A percentile compares a stretch with the other conserved stretches of the same genome.
Conservation (phyloP, 2,113 vertebrate genomes). For the Hiodon alosoides region DNA sequence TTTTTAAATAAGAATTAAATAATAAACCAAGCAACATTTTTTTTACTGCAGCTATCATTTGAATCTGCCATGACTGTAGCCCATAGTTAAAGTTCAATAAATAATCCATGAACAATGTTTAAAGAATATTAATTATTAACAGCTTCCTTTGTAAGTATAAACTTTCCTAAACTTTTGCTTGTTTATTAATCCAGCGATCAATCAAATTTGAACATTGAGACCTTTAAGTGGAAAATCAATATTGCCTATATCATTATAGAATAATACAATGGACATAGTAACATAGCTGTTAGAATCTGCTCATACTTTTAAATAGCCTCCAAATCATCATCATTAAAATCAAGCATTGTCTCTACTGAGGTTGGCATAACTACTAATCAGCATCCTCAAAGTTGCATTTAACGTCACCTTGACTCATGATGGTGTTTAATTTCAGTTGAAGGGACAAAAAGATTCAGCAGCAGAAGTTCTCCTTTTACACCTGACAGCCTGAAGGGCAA, state of each 20-base stretch:
- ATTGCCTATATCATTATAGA: background rate
- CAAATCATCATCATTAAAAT: background rate
- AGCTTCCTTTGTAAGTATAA: too few species aligned
- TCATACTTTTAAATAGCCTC: background rate
- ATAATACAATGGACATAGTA: background rate
- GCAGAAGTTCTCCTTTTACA: background rate
- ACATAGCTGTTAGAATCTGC: background rate
- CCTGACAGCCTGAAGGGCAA: background rate
- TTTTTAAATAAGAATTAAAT: too few species aligned
- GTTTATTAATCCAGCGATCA: too few species aligned
- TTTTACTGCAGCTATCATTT: too few species aligned
- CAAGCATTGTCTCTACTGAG: background rate
- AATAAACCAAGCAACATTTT: too few species aligned
- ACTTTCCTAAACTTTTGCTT: too few species aligned
- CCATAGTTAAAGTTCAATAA: too few species aligned
- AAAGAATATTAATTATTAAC: too few species aligned
- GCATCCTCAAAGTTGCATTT: background rate
- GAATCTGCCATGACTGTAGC: too few species aligned
- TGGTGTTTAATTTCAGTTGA: conserved; percentile 10
- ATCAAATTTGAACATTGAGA: too few species aligned
- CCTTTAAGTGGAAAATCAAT: too few species aligned
- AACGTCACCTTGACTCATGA: background rate
- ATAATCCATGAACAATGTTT: too few species aligned
- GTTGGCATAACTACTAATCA: conserved; percentile 1
- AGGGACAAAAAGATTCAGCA: background rate